Conservation (phyloP, 2,113 vertebrate species). For the Calonectris borealis region DNA sequence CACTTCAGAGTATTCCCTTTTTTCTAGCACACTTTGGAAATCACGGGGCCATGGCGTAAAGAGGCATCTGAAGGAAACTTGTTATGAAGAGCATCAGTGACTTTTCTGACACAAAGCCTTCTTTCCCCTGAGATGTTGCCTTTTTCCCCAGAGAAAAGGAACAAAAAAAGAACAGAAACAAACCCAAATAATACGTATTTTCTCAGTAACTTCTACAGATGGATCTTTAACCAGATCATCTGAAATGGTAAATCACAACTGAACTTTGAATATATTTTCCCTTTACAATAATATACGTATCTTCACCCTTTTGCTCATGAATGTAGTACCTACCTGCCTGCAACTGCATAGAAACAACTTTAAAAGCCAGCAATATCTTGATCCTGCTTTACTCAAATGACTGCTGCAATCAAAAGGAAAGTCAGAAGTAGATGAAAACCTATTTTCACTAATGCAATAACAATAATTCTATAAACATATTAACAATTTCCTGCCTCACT, state of each 20-base stretch:
- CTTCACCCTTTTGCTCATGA: not conserved
- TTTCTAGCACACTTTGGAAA: not conserved
- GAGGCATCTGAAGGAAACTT: not conserved
- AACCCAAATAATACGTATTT: not conserved
- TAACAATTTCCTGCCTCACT: constrained; percentile 57
- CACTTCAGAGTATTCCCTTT: not conserved
- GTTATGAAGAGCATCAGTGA: not conserved
- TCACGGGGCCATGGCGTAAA: not conserved
- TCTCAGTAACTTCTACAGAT: not conserved
- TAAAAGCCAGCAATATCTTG: not conserved
- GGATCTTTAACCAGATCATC: not conserved
- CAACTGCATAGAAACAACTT: not conserved
- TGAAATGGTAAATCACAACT: not conserved
- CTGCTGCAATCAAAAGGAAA: constrained; percentile 23
- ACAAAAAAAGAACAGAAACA: not conserved
- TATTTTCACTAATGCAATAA: constrained; percentile 48
- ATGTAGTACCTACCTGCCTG: not conserved
- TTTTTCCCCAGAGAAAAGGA: not conserved
- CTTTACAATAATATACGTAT: not conserved
- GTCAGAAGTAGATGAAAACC: constrained; percentile 22
- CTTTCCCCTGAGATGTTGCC: not conserved
- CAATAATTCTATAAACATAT: constrained; percentile 48
- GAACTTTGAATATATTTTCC: not conserved
- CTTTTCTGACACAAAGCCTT: not conserved
- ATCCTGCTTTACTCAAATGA: not conserved